Evolutionary conservation across 2,888 invertebrate genomes (phyloP).

Genomic region (Laspeyria flexula): DNA sequence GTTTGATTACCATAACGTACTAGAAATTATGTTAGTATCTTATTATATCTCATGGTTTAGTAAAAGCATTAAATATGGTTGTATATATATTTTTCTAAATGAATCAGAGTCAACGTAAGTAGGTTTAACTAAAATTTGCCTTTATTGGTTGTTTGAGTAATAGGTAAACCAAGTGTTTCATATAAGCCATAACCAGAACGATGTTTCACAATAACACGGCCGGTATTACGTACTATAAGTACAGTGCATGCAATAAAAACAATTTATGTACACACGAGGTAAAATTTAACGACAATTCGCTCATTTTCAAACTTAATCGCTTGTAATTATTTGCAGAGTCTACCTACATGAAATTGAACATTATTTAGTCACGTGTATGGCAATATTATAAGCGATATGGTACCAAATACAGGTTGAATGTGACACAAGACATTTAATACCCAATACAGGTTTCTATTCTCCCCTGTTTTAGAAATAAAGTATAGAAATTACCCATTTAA

Average conservation of each 20-base stretch:
- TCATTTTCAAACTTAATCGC: slow-evolving; percentile 12
- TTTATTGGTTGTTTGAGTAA: slow-evolving; percentile 16
- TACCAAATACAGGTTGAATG: neutral
- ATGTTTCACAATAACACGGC: slow-evolving; percentile 26
- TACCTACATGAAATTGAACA: neutral
- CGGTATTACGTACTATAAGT: slow-evolving; percentile 9
- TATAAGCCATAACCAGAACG: slow-evolving; percentile 23
- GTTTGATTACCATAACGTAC: too few species aligned
- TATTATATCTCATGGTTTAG: too few species aligned
- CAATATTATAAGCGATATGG: too few species aligned
- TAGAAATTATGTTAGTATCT: too few species aligned
- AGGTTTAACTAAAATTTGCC: neutral
- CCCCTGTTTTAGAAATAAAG: neutral
- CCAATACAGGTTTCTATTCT: slow-evolving; percentile 9
- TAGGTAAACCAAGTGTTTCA: slow-evolving; percentile 22
- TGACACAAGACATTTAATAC: slow-evolving; percentile 24
- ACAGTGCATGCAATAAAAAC: slow-evolving; percentile 24
- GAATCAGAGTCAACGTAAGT: too few species aligned
- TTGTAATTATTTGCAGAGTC: slow-evolving; percentile 2
- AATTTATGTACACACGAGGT: slow-evolving; percentile 22
- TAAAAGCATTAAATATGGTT: too few species aligned
- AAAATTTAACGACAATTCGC: neutral
- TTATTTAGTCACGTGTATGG: too few species aligned
- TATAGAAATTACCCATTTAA: slow-evolving; percentile 9
- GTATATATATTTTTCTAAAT: too few species aligned